These are phyloP conservation scores for Limenitis camilla DNA, from an alignment of 2,888 invertebrate genomes.

Conservation along the genomic window DNA sequence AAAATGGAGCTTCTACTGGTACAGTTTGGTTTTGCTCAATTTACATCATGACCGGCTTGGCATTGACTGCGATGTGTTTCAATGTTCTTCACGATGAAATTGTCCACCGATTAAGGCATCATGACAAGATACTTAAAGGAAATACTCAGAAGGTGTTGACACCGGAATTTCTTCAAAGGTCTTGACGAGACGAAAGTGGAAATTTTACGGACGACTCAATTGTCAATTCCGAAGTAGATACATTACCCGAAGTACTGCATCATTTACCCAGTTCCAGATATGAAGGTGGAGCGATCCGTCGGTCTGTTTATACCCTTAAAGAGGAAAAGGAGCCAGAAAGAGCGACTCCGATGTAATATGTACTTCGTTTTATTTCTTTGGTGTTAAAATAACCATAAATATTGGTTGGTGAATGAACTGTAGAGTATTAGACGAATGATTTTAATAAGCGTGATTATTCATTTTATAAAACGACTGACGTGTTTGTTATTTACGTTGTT, in stretches of 20 bases:
- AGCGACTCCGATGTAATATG: conserved; percentile 19
- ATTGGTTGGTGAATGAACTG: conserved; percentile 13
- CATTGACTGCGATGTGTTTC: conserved; percentile 92
- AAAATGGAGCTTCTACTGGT: conserved; percentile 69
- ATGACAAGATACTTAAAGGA: conserved; percentile 58
- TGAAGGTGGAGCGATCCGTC: conserved; percentile 56
- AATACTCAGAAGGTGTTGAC: conserved; percentile 58
- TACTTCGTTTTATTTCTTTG: neutral
- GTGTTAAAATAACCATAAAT: conserved; percentile 6
- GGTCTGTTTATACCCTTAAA: conserved; percentile 57
- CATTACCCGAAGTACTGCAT: conserved; percentile 65
- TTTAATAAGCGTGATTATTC: conserved; percentile 21
- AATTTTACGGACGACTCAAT: conserved; percentile 61
- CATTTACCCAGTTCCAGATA: conserved; percentile 54
- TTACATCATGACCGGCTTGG: conserved; percentile 92
- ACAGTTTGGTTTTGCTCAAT: conserved; percentile 93
- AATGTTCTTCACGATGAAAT: conserved; percentile 84
- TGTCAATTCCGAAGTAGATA: conserved; percentile 59
- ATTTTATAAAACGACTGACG: conserved; percentile 56
- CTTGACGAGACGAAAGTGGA: conserved; percentile 67
- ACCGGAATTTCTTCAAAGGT: conserved; percentile 60
- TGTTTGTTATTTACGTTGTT: conserved; percentile 57
- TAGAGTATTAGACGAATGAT: conserved; percentile 26
- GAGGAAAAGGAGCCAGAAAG: conserved; percentile 57
- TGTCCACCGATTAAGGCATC: conserved; percentile 83